Base-by-base conservation (phyloP, 2,888 invertebrate species). In the Ornithoptera alexandrae region DNA sequence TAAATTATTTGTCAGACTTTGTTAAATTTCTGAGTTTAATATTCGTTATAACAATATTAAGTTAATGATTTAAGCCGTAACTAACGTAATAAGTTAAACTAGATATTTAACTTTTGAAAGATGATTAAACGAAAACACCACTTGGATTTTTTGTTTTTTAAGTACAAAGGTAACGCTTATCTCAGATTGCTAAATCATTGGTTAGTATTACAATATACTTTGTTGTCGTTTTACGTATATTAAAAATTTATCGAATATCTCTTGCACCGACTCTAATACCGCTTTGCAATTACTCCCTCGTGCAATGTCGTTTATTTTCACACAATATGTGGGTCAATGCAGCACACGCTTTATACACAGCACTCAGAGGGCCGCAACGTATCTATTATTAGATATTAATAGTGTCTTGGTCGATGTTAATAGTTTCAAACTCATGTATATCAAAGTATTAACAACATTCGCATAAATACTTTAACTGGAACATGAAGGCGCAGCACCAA, bases 321-420 rank as follows among this genome's bases (percentile, higher is more conserved):
- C 83, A 77, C 81, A 76, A 83, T 82, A 91, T 88, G 90, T 92
- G 79, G 92, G 92, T 92, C 92, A 92, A 88, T 92, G 91, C 84
- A 77, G 78, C 79, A 80, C 79, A 74, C 72, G 65, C 65, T 64
- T 46, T 70, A 57, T 71, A 58, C 65, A 72, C 68, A 73, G 73
- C 74, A 83, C 79, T 83, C 78, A 77, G 80, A 81, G 80, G 79
- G 83, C 83, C 85, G 84, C 82, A 82, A 78, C 81, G 77, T 79
- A 80, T 79, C 80, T 86, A 85, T 84, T 83, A 83, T 85, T 86
- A 87, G 85, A 83, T 75, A 74, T 74, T 72, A 77, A 81, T 81
- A 70, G 76, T 80, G 78, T 83, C 83, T 82, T 78, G 81, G 78
- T 81, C 76, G 78, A 77, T 73, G 74, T 70, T 72, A 73, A 73